Evolutionary conservation across 2,113 vertebrate species (phyloP), one percentile per base, ranked within the genome.

Genomic region (Spea multiplicata): DNA sequence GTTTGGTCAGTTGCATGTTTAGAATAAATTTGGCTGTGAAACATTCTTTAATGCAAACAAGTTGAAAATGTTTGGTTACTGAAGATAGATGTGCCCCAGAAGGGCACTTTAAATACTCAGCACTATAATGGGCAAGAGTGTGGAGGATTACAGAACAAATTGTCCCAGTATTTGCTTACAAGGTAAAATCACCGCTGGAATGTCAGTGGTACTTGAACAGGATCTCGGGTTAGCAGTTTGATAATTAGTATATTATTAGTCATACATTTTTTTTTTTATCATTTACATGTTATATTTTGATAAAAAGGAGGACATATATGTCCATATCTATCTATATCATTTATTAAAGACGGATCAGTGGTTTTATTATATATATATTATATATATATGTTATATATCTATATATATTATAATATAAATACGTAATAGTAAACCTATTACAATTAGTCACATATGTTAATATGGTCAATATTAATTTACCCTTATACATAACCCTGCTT

Each of bases 21-120:
- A 72, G 72, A 67, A 73, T 80, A 79, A 66, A 79, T 73, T 70
- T 73, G 61, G 44, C 77, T 66, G n/a, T 57, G 70, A 79, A n/a
- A 66, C 49, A 73, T 79, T 71, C 66, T 78, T 78, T 72, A 70
- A 72, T 57, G 62, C 77, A 79, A 79, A 79, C 77, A 79, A 73
- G 77, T 67, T 80, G 49, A 73, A 73, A 80, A 80, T 73, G 77
- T 80, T 80, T 80, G 61, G 70, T 80, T 80, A 57, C 77, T 80
- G 70, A 80, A 80, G 77, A 80, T 71, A 73, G 77, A 80, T 80
- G 77, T 73, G 62, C 62, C 77, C 77, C 77, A 30, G 53, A 70
- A 80, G 77, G 71, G 71, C 49, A 55, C 70, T 79, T 79, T n/a
- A 57, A 16, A 17, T 66, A 55, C 77, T 79, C 69, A 79, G 44